phyloP scores from a whole-genome alignment of 2,113 vertebrate genomes.

The Coreoperca whiteheadi region DNA sequence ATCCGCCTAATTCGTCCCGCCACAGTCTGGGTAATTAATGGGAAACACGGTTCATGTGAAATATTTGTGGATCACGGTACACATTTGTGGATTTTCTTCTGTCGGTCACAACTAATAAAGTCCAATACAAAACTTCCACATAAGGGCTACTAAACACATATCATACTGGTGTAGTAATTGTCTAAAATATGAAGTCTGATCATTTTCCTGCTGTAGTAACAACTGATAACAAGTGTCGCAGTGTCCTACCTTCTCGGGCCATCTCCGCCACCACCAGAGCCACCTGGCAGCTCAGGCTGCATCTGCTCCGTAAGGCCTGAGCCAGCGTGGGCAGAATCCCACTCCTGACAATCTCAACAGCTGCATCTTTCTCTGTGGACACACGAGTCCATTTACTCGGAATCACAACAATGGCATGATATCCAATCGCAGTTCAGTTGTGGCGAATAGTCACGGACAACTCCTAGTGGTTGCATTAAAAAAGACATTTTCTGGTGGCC shows the following conservation, averaged over 20 bases:
- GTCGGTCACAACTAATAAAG: too few species aligned
- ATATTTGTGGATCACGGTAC: too few species aligned
- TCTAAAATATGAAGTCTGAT: not conserved
- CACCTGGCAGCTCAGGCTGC: slow-evolving; percentile 82
- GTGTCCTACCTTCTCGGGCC: slow-evolving; percentile 85
- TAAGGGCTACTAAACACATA: not conserved
- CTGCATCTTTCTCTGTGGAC: slow-evolving; percentile 84
- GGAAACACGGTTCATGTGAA: too few species aligned
- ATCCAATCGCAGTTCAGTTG: not conserved
- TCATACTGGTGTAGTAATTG: not conserved
- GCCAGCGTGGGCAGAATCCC: slow-evolving; percentile 84
- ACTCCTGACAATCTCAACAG: slow-evolving; percentile 79
- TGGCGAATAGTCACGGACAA: too few species aligned
- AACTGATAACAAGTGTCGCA: not conserved
- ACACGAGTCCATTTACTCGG: slow-evolving; percentile 21
- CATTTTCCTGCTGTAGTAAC: not conserved
- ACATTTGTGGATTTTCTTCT: too few species aligned
- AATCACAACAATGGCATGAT: not conserved
- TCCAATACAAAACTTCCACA: too few species aligned
- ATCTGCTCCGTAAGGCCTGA: slow-evolving; percentile 80
- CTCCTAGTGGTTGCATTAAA: not conserved
- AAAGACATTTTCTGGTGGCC: not conserved
- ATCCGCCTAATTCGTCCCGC: too few species aligned
- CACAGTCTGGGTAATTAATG: too few species aligned
- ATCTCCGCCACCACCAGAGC: slow-evolving; percentile 89